Evolutionary conservation across 2,797 vertebrate species (phyloP), one percentile per base, ranked within the genome.

Genomic region (Morus bassanus): DNA sequence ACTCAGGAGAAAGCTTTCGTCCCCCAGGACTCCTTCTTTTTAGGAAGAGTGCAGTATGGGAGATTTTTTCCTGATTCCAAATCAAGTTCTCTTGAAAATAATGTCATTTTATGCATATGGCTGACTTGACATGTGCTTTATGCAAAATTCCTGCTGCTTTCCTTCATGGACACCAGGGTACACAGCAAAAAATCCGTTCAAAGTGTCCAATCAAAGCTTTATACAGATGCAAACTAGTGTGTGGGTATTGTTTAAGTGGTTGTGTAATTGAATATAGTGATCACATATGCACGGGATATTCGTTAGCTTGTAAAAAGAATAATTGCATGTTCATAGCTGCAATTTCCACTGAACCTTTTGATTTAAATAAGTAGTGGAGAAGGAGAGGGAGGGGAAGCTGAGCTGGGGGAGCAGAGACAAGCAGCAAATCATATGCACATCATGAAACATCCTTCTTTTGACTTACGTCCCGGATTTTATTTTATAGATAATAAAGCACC

Each of bases 141-240:
- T 59, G 33, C 83, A 76, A 41, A 72, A 91, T 31, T 69, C 87
- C 50, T 84, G 54, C 82, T 89, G 69, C 64, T 91, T 94, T 93
- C 85, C 86, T 57, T 85, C 73, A 11, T 28, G 70, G 57, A 93
- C 33, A 88, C 56, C 83, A 50, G 21, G 69, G 18, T 63, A 60
- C 28, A 30, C 30, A 92, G 89, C 35, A 95, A 95, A 95, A 54
- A 60, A 88, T 50, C 67, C 6, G 4, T 64, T 92, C 67, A 86
- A 96, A 96, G 74, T 91, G 87, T 81, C 85, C 88, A 91, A 53
- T 46, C 28, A 85, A 85, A 96, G 72, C 79, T 75, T 88, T 70
- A 64, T 72, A 73, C 27, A 82, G 76, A 82, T 54, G 63, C 85
- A 97, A 96, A 95, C 31, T 46, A 72, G 75, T 64, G 78, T 95